Conservation (phyloP, 1,140 invertebrate species). For the Neuroterus valhalla region DNA sequence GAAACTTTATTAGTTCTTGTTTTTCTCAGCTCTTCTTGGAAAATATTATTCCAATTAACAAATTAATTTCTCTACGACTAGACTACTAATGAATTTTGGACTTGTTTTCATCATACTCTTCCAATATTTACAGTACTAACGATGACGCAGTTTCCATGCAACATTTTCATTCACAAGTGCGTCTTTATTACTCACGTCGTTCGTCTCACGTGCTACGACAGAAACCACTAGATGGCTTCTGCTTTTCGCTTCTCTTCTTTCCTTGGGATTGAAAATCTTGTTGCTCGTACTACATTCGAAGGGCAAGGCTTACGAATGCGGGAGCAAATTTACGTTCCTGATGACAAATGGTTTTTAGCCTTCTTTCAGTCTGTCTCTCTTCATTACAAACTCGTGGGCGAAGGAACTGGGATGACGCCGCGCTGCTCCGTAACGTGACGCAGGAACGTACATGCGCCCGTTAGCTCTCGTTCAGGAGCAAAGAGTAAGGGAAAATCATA, state of each 20-base stretch:
- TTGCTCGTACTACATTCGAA: background rate
- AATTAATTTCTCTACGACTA: too few species aligned
- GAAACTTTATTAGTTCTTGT: too few species aligned
- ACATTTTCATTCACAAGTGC: constrained; percentile 1
- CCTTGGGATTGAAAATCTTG: background rate
- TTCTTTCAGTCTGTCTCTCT: constrained; percentile 36
- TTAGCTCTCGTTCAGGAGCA: constrained; percentile 39
- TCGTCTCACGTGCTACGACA: background rate
- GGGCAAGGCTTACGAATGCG: constrained; percentile 43
- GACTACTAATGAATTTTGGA: too few species aligned
- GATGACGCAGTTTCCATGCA: too few species aligned
- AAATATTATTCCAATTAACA: too few species aligned
- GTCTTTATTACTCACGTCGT: background rate
- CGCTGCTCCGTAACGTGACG: too few species aligned
- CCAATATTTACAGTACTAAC: too few species aligned
- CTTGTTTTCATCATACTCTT: too few species aligned
- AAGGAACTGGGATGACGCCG: constrained; percentile 45
- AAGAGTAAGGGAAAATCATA: constrained; percentile 42
- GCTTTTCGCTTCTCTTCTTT: background rate
- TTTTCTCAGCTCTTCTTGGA: too few species aligned
- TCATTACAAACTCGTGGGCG: constrained; percentile 43
- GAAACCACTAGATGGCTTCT: background rate
- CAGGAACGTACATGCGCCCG: constrained; percentile 49
- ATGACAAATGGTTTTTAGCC: constrained; percentile 72
- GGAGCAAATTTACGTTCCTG: constrained; percentile 67